These are phyloP conservation scores for Pseudochaenichthys georgianus DNA, from an alignment of 2,797 vertebrate species.

Conservation along the genomic window DNA sequence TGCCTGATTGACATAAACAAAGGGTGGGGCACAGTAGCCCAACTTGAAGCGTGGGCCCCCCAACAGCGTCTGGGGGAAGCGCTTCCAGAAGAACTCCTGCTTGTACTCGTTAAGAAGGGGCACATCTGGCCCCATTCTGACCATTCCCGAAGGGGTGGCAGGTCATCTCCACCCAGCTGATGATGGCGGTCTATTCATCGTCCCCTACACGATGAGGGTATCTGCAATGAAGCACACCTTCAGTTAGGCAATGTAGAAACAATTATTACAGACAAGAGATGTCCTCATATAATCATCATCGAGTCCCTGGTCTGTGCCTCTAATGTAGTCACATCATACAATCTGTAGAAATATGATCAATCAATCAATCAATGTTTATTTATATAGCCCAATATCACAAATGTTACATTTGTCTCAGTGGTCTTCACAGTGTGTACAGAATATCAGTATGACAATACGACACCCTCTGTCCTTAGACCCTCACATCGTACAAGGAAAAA, in stretches of 20 bases:
- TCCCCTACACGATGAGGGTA: constrained; percentile 25
- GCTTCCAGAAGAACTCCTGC: constrained; percentile 99
- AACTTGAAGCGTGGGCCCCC: constrained; percentile 94
- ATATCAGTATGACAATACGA: too few relatives aligned
- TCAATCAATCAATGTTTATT: too few relatives aligned
- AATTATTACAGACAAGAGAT: neutral
- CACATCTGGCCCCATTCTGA: constrained; percentile 98
- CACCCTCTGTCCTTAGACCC: too few relatives aligned
- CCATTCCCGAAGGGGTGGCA: constrained; percentile 74
- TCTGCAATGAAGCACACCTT: constrained; percentile 56
- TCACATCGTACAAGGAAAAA: too few relatives aligned
- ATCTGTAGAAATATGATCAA: neutral
- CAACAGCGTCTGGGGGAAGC: constrained; percentile 96
- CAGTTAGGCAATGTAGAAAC: neutral
- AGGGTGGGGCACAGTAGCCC: constrained; percentile 94
- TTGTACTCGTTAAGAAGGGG: constrained; percentile 99
- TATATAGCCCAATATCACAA: too few relatives aligned
- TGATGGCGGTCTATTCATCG: constrained; percentile 68
- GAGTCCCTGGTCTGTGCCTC: neutral
- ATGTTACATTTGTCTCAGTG: too few relatives aligned
- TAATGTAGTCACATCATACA: neutral
- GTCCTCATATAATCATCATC: neutral
- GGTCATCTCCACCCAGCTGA: constrained; percentile 84
- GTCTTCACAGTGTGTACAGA: too few relatives aligned
- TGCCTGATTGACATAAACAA: constrained; percentile 94